These are phyloP conservation scores for Cremastinae sp. DNA, from an alignment of 2,888 invertebrate genomes.

Conservation along the genomic window DNA sequence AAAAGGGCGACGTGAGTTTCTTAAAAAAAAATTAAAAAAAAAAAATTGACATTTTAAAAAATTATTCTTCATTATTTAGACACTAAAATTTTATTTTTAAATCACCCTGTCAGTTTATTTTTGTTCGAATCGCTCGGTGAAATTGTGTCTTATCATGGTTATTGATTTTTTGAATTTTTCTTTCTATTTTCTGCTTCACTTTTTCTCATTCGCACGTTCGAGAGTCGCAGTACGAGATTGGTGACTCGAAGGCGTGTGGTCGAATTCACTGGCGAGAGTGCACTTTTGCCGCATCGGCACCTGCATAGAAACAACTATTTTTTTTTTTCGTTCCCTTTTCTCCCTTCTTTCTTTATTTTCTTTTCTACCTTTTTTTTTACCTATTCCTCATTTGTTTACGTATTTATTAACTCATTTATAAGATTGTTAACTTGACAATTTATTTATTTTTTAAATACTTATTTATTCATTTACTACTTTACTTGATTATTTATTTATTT, in stretches of 20 bases:
- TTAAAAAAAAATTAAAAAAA: neutral
- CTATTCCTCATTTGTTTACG: neutral
- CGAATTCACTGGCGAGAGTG: conserved; percentile 47
- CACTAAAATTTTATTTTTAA: too few species aligned
- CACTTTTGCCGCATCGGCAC: conserved; percentile 68
- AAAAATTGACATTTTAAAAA: neutral
- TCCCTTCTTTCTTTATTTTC: conserved; percentile 3
- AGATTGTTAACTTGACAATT: neutral
- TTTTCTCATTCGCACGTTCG: neutral
- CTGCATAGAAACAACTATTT: conserved; percentile 62
- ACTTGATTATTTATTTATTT: too few species aligned
- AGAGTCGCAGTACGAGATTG: conserved; percentile 3
- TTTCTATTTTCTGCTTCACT: neutral
- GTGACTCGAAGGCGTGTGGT: conserved; percentile 52
- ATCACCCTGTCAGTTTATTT: neutral
- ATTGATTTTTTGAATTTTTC: neutral
- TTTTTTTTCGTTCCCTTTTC: neutral
- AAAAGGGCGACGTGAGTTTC: conserved; percentile 86
- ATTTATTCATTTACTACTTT: too few species aligned
- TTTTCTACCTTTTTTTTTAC: neutral
- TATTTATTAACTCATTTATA: neutral
- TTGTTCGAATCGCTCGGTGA: neutral
- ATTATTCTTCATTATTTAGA: too few species aligned
- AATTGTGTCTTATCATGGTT: too few species aligned
- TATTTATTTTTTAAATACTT: too few species aligned